These are phyloP conservation scores for Andrena bicolor DNA, from an alignment of 2,888 invertebrate species.

Conservation along the genomic window DNA sequence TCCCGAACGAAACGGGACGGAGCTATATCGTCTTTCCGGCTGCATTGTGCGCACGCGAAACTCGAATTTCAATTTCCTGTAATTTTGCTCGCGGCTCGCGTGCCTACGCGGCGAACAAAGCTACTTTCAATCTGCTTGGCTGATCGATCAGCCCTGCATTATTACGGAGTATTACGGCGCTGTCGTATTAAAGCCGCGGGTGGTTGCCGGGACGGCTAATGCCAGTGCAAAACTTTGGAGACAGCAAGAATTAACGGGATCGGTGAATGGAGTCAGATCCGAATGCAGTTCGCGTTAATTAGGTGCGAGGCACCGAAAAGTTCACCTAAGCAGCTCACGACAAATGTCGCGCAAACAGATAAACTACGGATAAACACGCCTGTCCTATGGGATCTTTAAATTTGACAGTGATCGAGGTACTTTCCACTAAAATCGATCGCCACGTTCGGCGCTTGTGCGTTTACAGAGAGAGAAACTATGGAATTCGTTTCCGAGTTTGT, in stretches of 20 bases:
- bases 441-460: too few relatives aligned
- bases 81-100: slow-evolving; percentile 9
- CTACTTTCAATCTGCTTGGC: slow-evolving; percentile 16
- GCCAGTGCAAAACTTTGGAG: background rate
- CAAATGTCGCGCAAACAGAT: background rate
- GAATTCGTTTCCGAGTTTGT: too few relatives aligned
- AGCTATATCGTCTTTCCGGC: slow-evolving; percentile 6
- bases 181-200: slow-evolving; percentile 1
- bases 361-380: background rate
- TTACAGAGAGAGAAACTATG: too few relatives aligned
- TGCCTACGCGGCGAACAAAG: slow-evolving; percentile 13
- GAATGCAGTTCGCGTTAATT: slow-evolving; percentile 27
- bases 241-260: background rate
- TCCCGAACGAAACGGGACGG: background rate
- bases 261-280: slow-evolving; percentile 7
- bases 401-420: background rate
- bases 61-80: slow-evolving; percentile 30
- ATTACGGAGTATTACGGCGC: slow-evolving; percentile 2
- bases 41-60: background rate
- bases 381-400: background rate
- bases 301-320: background rate
- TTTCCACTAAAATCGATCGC: too few relatives aligned
- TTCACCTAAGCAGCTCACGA: background rate
- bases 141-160: slow-evolving; percentile 9
- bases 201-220: background rate